These are phyloP conservation scores for Cephonodes hylas DNA, from an alignment of 2,888 invertebrate species.

Conservation along the genomic window DNA sequence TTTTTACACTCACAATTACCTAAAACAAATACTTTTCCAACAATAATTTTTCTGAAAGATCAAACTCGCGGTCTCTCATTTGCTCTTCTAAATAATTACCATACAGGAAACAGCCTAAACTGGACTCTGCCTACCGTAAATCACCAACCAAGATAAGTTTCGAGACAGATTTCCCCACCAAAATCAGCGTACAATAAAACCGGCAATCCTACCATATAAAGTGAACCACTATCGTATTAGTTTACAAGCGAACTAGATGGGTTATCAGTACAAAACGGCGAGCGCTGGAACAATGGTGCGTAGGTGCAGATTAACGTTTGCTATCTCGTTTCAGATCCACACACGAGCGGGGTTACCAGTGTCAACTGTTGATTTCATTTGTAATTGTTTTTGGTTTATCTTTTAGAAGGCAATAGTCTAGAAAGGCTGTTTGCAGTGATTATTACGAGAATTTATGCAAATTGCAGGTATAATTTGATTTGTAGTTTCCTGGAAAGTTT, in stretches of 20 bases:
- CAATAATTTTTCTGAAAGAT: too few relatives aligned
- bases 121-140: too few relatives aligned
- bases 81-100: too few relatives aligned
- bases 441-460: too few relatives aligned
- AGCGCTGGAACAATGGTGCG: slow-evolving; percentile 66
- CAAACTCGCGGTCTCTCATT: too few relatives aligned
- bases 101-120: too few relatives aligned
- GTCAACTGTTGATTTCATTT: slow-evolving; percentile 14
- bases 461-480: too few relatives aligned
- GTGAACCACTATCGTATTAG: slow-evolving; percentile 1
- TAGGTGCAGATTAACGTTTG: slow-evolving; percentile 58
- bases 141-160: background rate
- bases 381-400: slow-evolving; percentile 3
- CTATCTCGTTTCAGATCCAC: slow-evolving; percentile 32
- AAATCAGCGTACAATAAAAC: background rate
- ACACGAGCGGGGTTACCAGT: slow-evolving; percentile 5
- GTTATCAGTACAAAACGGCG: slow-evolving; percentile 37
- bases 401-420: too few relatives aligned
- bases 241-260: slow-evolving; percentile 7
- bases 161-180: background rate
- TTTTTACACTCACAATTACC: too few relatives aligned
- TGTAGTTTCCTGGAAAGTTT: too few relatives aligned
- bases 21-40: too few relatives aligned
- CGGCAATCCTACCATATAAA: background rate
- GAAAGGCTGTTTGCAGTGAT: too few relatives aligned